phyloP scores from a whole-genome alignment of 2,888 invertebrate genomes.

The Hydrotaea diabolus region DNA sequence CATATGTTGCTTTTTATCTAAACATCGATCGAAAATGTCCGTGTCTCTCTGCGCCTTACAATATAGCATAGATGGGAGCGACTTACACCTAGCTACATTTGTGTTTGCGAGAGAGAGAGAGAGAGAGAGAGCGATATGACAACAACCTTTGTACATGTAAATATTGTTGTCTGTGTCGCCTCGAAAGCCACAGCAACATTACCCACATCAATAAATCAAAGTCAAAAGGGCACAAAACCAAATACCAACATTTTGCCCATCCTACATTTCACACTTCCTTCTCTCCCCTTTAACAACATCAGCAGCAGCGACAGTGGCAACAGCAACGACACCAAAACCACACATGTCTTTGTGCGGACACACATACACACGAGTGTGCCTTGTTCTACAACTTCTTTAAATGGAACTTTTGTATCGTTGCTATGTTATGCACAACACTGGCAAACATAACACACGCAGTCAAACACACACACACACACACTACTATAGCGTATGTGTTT shows the following conservation, averaged over 20 bases:
- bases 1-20: conserved; percentile 38
- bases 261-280: conserved; percentile 23
- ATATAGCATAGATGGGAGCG: conserved; percentile 17
- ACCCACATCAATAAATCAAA: conserved; percentile 65
- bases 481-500: no score
- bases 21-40: conserved; percentile 54
- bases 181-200: conserved; percentile 62
- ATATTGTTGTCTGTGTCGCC: conserved; percentile 61
- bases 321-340: conserved; percentile 33
- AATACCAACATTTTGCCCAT: conserved; percentile 37
- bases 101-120: neutral
- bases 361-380: conserved; percentile 4
- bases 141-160: conserved; percentile 50
- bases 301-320: conserved; percentile 31
- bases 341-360: conserved; percentile 35
- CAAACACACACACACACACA: conserved; percentile 1
- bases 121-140: conserved; percentile 40
- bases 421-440: conserved; percentile 25
- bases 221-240: conserved; percentile 60
- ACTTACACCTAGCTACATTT: neutral
- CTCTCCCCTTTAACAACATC: conserved; percentile 38
- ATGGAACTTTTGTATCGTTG: conserved; percentile 34
- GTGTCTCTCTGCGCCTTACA: conserved; percentile 52
- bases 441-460: neutral
- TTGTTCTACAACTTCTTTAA: conserved; percentile 35